A percentile compares a stretch with the other conserved stretches of the same genome.
These are phyloP conservation scores for Brachystomella parvula DNA, from an alignment of 1,140 invertebrate genomes.

Conservation along the genomic window DNA sequence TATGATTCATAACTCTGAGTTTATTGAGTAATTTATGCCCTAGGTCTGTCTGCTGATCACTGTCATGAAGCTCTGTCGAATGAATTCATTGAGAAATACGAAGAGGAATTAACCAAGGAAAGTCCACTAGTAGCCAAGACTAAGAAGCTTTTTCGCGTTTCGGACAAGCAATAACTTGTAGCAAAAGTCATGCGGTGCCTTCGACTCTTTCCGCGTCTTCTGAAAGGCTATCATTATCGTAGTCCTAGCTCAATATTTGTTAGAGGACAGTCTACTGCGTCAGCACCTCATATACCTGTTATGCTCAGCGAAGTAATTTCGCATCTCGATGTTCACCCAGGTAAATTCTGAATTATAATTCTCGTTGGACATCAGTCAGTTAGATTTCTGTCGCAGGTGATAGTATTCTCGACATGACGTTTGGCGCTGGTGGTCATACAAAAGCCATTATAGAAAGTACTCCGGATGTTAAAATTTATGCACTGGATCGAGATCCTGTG, in stretches of 20 bases:
- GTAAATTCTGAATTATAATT: constrained; percentile 42
- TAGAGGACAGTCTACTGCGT: no score
- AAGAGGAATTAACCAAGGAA: no score
- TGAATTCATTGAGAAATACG: constrained; percentile 57
- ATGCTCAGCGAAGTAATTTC: constrained; percentile 61
- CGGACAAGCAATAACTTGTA: no score
- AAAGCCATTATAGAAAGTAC: constrained; percentile 51
- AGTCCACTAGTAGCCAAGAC: no score
- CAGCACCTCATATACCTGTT: constrained; percentile 56
- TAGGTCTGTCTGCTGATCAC: constrained; percentile 59
- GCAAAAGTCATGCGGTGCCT: no score
- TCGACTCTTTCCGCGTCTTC: no score
- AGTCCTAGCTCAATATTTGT: no score
- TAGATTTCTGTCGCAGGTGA: constrained; percentile 24
- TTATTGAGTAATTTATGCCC: constrained; percentile 47
- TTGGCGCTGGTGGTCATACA: constrained; percentile 86
- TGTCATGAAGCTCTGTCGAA: constrained; percentile 61
- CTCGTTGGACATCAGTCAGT: neutral
- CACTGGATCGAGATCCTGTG: constrained; percentile 79
- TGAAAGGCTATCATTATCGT: no score
- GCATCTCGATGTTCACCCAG: constrained; percentile 54
- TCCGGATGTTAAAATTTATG: constrained; percentile 56
- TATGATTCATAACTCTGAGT: constrained; percentile 38
- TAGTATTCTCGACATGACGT: constrained; percentile 77
- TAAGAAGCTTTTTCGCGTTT: no score